Conservation (phyloP, 92 coral and sea anemone genomes). For the Phymanthus crucifer region DNA sequence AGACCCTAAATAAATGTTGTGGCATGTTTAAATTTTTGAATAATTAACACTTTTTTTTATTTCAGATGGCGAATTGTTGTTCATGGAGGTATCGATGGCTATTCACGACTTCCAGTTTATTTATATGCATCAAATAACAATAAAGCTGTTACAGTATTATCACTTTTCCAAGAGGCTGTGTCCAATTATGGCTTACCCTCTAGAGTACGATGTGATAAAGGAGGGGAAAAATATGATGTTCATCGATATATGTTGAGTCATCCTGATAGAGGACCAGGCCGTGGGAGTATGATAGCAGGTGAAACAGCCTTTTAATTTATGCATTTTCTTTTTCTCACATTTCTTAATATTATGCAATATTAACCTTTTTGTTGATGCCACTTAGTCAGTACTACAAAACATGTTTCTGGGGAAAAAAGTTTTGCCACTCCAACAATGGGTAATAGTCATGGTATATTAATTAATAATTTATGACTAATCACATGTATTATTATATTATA, state of each 20-base stretch:
- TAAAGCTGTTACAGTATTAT: neutral
- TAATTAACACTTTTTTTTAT: too few relatives aligned
- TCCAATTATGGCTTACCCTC: conserved; percentile 14
- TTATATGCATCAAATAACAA: conserved; percentile 12
- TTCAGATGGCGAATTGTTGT: conserved; percentile 15
- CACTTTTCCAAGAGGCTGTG: conserved; percentile 8
- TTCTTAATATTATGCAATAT: too few relatives aligned
- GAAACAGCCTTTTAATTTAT: neutral
- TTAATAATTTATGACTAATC: neutral
- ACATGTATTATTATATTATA: conserved; percentile 6
- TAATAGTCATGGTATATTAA: neutral
- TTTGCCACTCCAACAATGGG: conserved; percentile 4
- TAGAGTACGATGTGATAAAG: conserved; percentile 10
- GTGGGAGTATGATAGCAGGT: conserved; percentile 20
- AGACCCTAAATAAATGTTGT: too few relatives aligned
- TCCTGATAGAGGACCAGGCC: conserved; percentile 14
- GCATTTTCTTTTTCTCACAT: neutral
- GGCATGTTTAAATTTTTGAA: too few relatives aligned
- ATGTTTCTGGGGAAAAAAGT: neutral
- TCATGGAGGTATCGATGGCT: conserved; percentile 20
- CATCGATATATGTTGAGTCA: neutral
- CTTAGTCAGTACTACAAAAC: neutral
- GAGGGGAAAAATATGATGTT: conserved; percentile 13
- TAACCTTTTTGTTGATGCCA: neutral
- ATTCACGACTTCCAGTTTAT: conserved; percentile 12